Percentiles rank a stretch among this genome's conserved stretches.
phyloP scores from a whole-genome alignment of 2,113 vertebrate species.

The Sylvicapra grimmia region DNA sequence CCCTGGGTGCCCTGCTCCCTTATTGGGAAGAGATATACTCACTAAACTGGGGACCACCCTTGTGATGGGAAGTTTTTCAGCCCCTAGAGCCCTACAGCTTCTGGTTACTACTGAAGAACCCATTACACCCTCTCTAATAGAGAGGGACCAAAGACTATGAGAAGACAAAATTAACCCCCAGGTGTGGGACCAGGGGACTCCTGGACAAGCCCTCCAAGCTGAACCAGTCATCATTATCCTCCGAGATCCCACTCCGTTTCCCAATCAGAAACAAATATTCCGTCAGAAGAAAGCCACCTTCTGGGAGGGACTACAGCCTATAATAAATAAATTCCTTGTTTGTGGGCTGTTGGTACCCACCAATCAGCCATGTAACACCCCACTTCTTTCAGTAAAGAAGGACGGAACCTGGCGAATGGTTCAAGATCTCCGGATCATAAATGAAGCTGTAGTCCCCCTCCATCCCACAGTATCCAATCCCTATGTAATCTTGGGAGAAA shows the following conservation, averaged over 20 bases:
- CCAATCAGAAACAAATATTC: background rate
- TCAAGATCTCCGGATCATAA: background rate
- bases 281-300: background rate
- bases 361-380: background rate
- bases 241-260: fast-evolving
- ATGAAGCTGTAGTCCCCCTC: background rate
- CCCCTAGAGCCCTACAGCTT: background rate
- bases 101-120: background rate
- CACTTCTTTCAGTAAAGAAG: background rate
- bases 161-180: background rate
- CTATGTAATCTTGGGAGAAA: background rate
- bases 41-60: background rate
- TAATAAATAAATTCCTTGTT: background rate
- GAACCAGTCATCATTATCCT: background rate
- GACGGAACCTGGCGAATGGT: background rate
- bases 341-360: background rate
- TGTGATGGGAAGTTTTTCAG: background rate
- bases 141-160: background rate
- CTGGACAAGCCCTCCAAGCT: background rate
- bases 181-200: background rate
- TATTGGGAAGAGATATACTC: background rate
- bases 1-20: background rate
- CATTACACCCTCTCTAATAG: background rate
- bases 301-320: background rate
- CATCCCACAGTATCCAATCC: background rate